These are phyloP conservation scores for Syngnathus floridae DNA, from an alignment of 2,113 vertebrate species.

Conservation along the genomic window DNA sequence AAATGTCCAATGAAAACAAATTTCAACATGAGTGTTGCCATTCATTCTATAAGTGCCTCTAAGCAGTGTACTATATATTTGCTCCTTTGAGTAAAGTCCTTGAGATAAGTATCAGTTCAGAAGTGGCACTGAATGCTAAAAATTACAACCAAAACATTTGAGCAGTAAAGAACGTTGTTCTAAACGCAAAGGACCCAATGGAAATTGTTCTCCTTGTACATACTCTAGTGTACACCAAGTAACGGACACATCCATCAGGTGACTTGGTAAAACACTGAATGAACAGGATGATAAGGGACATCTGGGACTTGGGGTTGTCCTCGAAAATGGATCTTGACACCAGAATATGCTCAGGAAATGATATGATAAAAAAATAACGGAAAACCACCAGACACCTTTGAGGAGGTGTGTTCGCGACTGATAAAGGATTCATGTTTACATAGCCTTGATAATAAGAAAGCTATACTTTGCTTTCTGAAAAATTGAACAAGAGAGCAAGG, in stretches of 20 bases:
- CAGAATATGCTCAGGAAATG: constrained; percentile 61
- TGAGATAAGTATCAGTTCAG: constrained; percentile 20
- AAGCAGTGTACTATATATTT: constrained; percentile 7
- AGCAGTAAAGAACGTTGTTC: constrained; percentile 46
- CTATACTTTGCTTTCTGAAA: constrained; percentile 56
- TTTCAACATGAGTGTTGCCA: not conserved
- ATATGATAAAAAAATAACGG: constrained; percentile 74
- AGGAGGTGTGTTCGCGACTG: constrained; percentile 59
- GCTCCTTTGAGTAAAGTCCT: no score
- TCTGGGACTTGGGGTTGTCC: constrained; percentile 65
- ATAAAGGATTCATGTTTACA: constrained; percentile 72
- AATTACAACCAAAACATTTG: constrained; percentile 31
- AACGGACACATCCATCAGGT: constrained; percentile 63
- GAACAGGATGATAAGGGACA: constrained; percentile 53
- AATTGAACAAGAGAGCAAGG: constrained; percentile 34
- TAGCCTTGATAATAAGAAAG: constrained; percentile 53
- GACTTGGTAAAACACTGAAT: constrained; percentile 57
- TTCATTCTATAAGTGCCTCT: constrained; percentile 14
- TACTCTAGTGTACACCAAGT: constrained; percentile 14
- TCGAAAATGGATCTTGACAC: constrained; percentile 64
- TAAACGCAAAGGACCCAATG: constrained; percentile 40
- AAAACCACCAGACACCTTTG: constrained; percentile 46
- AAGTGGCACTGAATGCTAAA: constrained; percentile 18
- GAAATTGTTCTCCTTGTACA: constrained; percentile 31
- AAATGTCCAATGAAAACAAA: constrained; percentile 3